Evolutionary conservation across 2,888 invertebrate species (phyloP), one percentile per base, ranked within the genome.

Genomic region (Drosophila affinis): DNA sequence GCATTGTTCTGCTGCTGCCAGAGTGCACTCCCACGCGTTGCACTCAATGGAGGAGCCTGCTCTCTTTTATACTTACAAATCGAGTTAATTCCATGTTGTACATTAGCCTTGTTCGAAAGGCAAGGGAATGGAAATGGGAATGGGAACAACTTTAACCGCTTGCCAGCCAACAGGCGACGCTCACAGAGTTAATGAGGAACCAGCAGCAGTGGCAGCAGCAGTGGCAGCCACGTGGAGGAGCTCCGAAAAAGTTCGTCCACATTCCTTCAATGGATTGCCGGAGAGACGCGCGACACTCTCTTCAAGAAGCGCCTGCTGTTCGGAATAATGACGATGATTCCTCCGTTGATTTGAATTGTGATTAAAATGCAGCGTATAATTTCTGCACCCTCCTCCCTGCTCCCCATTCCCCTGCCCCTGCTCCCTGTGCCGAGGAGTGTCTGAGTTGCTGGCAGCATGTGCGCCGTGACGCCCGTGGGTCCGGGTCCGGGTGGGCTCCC

Each of bases 281-380:
- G 69, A 59, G 52, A 45, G 56, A 45, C 46, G 14, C 18, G 48
- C n/a, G 44, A 29, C 58, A 18, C 10, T 27, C 34, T 34, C n/a
- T 39, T 39, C 39, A n/a, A 39, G 47, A 18, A 29, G 52, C 63
- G 62, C 52, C 72, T 60, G 76, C 70, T 70, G 76, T 53, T 65
- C 63, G 64, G 85, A 88, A 84, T 84, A 88, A 85, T 74, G 86
- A 87, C 89, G 86, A 89, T 82, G 86, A 89, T 78, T 89, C 78
- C 72, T 86, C 78, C 72, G 85, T 77, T 89, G 87, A 89, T 89
- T 89, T 90, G 88, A 89, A 90, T 89, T 84, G 88, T 90, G 89
- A 90, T 89, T 89, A 90, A 90, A 89, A 90, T 89, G 85, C 88
- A 90, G 82, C 76, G 83, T 80, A 79, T 90, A 87, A 88, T 81